These are phyloP conservation scores for Falco peregrinus DNA, from an alignment of 2,797 vertebrate genomes.

Conservation along the genomic window DNA sequence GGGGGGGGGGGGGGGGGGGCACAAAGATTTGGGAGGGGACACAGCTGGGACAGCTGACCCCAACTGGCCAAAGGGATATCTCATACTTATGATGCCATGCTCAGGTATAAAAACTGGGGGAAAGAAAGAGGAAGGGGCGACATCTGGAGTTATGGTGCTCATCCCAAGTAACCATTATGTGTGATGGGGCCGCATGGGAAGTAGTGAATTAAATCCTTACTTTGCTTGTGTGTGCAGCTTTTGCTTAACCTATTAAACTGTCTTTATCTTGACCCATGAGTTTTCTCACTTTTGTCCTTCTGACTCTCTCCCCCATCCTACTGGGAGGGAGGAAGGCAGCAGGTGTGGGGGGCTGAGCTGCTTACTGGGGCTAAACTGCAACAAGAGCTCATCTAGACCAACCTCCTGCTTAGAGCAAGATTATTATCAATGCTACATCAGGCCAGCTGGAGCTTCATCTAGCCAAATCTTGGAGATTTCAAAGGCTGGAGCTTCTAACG, in stretches of 20 bases:
- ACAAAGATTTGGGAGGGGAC: neutral
- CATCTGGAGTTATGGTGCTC: accelerated
- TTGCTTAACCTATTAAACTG: too few relatives aligned
- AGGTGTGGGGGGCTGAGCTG: neutral
- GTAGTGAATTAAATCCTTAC: neutral
- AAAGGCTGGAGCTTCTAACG: neutral
- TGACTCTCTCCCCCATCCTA: neutral
- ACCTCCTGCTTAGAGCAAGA: neutral
- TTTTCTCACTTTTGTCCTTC: neutral
- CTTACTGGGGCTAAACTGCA: neutral
- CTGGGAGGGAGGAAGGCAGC: accelerated
- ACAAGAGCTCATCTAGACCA: neutral
- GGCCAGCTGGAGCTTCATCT: neutral
- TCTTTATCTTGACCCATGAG: accelerated
- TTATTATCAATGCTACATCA: neutral
- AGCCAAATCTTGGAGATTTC: neutral
- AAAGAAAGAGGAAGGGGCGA: neutral
- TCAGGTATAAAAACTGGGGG: neutral
- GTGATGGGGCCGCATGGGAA: neutral
- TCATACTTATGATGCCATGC: neutral
- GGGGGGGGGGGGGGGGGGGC: too few relatives aligned
- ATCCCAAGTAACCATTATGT: accelerated
- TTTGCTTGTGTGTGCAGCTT: neutral
- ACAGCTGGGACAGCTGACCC: neutral
- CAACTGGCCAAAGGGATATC: neutral